A percentile compares a stretch with the other conserved stretches of the same genome.
phyloP scores from a whole-genome alignment of 2,113 vertebrate genomes.

The Atlantisia rogersi region DNA sequence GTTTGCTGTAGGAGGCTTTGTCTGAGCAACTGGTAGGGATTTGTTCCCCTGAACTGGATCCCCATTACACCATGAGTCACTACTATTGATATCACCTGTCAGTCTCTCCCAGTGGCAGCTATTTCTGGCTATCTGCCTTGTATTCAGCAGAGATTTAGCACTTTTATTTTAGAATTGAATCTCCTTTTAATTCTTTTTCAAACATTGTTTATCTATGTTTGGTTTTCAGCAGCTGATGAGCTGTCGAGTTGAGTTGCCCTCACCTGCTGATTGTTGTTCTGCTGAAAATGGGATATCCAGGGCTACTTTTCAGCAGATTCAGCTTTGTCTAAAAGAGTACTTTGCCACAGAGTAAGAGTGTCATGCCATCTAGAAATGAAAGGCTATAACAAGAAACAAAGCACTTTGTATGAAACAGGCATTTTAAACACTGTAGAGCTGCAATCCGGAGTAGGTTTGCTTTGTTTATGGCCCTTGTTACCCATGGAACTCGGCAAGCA shows the following conservation, averaged over 20 bases:
- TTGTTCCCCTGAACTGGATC: constrained; percentile 16
- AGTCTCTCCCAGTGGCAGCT: constrained; percentile 16
- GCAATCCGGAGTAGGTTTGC: not conserved
- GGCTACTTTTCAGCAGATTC: not conserved
- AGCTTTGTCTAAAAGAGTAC: not conserved
- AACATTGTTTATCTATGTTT: not conserved
- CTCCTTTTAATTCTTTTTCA: not conserved
- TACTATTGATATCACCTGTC: constrained; percentile 43
- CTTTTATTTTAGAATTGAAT: not conserved
- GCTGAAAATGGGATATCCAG: not conserved
- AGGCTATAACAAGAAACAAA: not conserved
- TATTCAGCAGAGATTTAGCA: not conserved
- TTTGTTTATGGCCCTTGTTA: constrained; percentile 5
- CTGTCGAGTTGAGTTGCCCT: not conserved
- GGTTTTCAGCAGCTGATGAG: not conserved
- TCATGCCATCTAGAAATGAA: constrained; percentile 6
- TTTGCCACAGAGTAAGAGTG: not conserved
- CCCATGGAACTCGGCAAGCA: not conserved
- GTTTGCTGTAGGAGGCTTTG: constrained; percentile 23
- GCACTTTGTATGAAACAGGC: constrained; percentile 18
- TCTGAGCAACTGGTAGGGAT: not conserved
- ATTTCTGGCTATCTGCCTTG: constrained; percentile 43
- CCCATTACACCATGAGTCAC: constrained; percentile 29
- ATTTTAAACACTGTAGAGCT: not conserved
- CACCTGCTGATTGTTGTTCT: not conserved